These are phyloP conservation scores for Rhimphoctona megacephalus DNA, from an alignment of 2,888 invertebrate genomes.

Conservation along the genomic window DNA sequence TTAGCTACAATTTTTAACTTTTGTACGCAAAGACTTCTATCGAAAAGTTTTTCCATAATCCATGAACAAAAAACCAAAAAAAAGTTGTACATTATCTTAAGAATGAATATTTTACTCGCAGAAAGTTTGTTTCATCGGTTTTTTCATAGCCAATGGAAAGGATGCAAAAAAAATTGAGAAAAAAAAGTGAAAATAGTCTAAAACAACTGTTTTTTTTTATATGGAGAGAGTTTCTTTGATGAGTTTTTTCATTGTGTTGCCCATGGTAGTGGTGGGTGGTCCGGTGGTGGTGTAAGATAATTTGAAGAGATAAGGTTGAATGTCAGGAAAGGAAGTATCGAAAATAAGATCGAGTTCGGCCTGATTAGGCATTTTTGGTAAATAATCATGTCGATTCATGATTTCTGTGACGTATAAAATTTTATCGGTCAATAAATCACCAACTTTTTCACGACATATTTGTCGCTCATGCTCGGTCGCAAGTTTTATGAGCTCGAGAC, in stretches of 20 bases:
- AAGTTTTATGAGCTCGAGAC: constrained; percentile 94
- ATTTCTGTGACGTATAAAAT: constrained; percentile 97
- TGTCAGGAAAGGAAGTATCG: constrained; percentile 96
- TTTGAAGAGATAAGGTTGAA: constrained; percentile 98
- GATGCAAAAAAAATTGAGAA: not conserved
- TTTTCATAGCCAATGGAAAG: not conserved
- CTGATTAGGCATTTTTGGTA: constrained; percentile 97
- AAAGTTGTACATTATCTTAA: not conserved
- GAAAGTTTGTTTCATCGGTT: not conserved
- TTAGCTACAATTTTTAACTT: not conserved
- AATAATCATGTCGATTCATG: constrained; percentile 98
- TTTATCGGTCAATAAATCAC: constrained; percentile 95
- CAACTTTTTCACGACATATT: constrained; percentile 94
- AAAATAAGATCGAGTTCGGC: constrained; percentile 97
- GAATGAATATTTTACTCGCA: not conserved
- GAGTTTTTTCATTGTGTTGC: constrained; percentile 95
- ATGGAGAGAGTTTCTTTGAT: constrained; percentile 94
- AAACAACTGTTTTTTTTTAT: constrained; percentile 83
- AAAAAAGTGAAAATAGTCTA: not conserved
- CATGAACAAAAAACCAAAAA: not conserved
- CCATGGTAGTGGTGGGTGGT: constrained; percentile 92
- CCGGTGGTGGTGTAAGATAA: constrained; percentile 93
- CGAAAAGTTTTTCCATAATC: not conserved
- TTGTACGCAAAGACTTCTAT: not conserved
- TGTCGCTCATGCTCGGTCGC: constrained; percentile 95